Base-by-base conservation (phyloP, 1,140 invertebrate species). In the Monochamus saltuarius region DNA sequence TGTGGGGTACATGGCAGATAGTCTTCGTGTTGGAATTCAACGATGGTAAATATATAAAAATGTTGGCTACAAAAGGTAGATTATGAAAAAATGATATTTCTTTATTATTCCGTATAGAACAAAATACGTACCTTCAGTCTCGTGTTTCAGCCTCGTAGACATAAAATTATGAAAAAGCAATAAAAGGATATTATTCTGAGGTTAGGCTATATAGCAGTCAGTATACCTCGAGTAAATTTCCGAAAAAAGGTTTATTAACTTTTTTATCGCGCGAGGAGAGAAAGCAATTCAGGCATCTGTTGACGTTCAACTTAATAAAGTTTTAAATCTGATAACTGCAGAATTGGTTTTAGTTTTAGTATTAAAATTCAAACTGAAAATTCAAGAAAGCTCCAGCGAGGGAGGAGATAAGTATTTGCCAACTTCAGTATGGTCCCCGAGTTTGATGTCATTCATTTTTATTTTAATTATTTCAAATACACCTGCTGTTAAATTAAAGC, bases 301-400 rank as follows among this genome's bases (percentile, higher is more conserved):
- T 16, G 37, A 52, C 22, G 49, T 59, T 38, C 13, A 56, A 49
- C 46, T 57, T 62, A 47, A 57, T 57, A 51, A 62, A 57, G 47
- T 62, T 62, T 61, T 57, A 42, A 62, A 62, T 62, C 60, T 46
- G 46, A 55, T 57, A 62, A 62, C 34, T 55, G 34, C 29, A 14
- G 53, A 45, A 51, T 39, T 50, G 51, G 11, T 54, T 40, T 50
- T 57, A 56, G 38, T 63, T 58, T 58, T 47, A 16, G n/a, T 35
- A 43, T 56, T 61, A 46, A 55, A 61, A 54, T 54, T 55, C 42
- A 4, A 55, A 42, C 36, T 34, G 35, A 55, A 40, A 38, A 19
- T 40, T 19, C 53, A 34, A 13, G 22, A 29, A 29, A 3, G 22
- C 22, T 6, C 6, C 22, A 29, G 22, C 22, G 22, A 29, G 22